Conservation (phyloP, 2,797 vertebrate genomes). For the Acanthiza pusilla region DNA sequence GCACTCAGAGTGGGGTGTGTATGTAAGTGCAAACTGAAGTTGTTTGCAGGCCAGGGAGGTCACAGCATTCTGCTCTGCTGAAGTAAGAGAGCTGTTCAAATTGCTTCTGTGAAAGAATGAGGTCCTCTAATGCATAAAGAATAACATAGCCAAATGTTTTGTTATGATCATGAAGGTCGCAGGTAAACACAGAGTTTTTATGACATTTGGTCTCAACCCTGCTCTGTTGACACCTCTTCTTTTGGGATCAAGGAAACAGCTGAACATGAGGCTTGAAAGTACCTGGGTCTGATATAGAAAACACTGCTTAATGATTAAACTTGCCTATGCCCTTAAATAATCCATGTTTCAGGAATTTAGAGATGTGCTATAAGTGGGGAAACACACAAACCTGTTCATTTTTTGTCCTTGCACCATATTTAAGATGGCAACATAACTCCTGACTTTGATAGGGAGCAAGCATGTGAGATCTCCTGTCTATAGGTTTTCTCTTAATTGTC, state of each 20-base stretch:
- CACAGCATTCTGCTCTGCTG: background rate
- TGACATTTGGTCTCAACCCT: background rate
- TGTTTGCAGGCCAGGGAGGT: background rate
- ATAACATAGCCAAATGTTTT: background rate
- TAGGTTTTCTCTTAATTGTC: background rate
- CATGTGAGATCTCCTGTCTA: background rate
- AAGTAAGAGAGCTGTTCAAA: background rate
- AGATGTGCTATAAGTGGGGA: background rate
- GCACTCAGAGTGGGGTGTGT: background rate
- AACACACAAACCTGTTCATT: background rate
- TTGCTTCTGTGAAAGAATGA: background rate
- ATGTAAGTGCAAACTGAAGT: background rate
- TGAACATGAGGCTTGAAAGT: background rate
- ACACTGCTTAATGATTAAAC: background rate
- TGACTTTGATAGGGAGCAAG: background rate
- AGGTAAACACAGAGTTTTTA: background rate
- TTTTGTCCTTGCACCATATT: background rate
- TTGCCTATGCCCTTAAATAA: background rate
- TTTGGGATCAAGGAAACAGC: background rate
- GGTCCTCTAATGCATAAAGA: background rate
- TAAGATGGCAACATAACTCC: background rate
- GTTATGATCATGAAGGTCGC: background rate
- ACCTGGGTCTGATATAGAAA: background rate
- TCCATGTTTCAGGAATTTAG: background rate
- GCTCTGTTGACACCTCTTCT: background rate